phyloP scores from a whole-genome alignment of 2,888 invertebrate genomes.

The Eupithecia subfuscata region DNA sequence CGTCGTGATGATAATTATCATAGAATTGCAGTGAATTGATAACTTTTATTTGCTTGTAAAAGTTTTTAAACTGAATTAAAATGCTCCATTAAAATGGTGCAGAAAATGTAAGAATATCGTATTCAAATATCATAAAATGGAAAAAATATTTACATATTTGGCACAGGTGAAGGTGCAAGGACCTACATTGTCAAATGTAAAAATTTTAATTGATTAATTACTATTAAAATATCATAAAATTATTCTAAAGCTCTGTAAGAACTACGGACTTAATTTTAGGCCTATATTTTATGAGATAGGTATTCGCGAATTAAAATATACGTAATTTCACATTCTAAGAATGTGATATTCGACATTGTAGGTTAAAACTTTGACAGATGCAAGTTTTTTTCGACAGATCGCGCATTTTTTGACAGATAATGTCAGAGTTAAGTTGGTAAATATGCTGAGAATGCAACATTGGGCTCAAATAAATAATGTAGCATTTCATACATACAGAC shows the following conservation, averaged over 20 bases:
- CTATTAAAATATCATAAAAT: slow-evolving; percentile 68
- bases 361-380: not conserved
- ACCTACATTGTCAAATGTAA: slow-evolving; percentile 64
- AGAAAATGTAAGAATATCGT: slow-evolving; percentile 30
- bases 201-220: slow-evolving; percentile 51
- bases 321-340: slow-evolving; percentile 13
- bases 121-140: slow-evolving; percentile 53
- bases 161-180: slow-evolving; percentile 76
- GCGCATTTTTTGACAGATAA: slow-evolving; percentile 14
- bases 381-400: not conserved
- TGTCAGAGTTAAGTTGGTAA: slow-evolving; percentile 11
- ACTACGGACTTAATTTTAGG: slow-evolving; percentile 81
- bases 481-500: slow-evolving; percentile 12
- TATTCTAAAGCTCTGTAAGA: slow-evolving; percentile 75
- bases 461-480: slow-evolving; percentile 18
- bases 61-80: slow-evolving; percentile 11
- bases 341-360: not conserved
- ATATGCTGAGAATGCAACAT: slow-evolving; percentile 16
- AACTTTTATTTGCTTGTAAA: slow-evolving; percentile 5
- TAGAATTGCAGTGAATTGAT: slow-evolving; percentile 40
- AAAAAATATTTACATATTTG: slow-evolving; percentile 77
- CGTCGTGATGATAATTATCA: slow-evolving; percentile 41
- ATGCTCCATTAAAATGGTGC: slow-evolving; percentile 14
- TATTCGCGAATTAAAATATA: slow-evolving; percentile 38
- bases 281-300: slow-evolving; percentile 60